Evolutionary conservation across 1,140 invertebrate species (phyloP).

Genomic region (Probaryconus sp.): DNA sequence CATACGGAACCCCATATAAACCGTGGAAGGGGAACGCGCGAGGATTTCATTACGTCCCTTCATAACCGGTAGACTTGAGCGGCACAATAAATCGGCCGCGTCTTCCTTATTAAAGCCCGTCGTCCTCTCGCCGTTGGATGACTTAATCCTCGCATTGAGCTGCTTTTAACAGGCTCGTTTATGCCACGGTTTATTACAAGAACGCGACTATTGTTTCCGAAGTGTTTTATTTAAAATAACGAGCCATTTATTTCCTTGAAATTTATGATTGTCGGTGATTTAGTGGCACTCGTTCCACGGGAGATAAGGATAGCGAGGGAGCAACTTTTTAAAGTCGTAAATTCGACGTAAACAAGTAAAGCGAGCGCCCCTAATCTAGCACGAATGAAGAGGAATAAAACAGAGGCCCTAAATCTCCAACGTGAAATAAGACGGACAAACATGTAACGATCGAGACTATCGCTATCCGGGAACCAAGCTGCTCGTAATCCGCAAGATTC

Average conservation of each 20-base stretch:
- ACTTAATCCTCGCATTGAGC: constrained; percentile 66
- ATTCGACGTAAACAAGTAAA: constrained; percentile 57
- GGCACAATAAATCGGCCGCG: constrained; percentile 71
- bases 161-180: constrained; percentile 31
- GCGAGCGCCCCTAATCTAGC: constrained; percentile 49
- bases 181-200: constrained; percentile 55
- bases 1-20: constrained; percentile 62
- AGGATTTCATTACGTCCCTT: constrained; percentile 74
- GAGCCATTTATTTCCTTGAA: constrained; percentile 35
- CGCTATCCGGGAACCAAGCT: constrained; percentile 62
- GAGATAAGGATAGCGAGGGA: constrained; percentile 28
- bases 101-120: constrained; percentile 66
- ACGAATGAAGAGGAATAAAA: constrained; percentile 52
- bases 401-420: constrained; percentile 38
- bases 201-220: constrained; percentile 38
- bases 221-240: constrained; percentile 44
- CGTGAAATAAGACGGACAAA: constrained; percentile 53
- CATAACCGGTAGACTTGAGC: constrained; percentile 68
- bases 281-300: constrained; percentile 40
- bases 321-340: constrained; percentile 52
- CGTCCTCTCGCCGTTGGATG: constrained; percentile 50
- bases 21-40: constrained; percentile 45
- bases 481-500: constrained; percentile 66
- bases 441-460: constrained; percentile 63
- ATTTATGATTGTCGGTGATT: constrained; percentile 47